Evolutionary conservation across 2,888 invertebrate species (phyloP), one percentile per base, ranked within the genome.

Genomic region (Nomada hirtipes): DNA sequence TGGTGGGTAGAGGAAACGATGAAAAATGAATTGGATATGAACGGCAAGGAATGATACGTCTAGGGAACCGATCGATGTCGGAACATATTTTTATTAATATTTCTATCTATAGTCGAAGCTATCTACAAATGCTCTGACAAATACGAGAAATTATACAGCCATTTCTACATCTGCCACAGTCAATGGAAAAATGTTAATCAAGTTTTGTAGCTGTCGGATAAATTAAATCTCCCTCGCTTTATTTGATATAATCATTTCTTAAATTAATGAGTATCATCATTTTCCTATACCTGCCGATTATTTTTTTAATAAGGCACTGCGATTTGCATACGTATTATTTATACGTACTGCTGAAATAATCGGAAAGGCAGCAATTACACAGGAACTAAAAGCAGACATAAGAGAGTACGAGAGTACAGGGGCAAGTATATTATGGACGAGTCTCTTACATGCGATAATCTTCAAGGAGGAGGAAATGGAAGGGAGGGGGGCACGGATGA

Each of bases 131-230:
- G 52, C 29, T 47, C 26, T 26, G 64, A 53, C 20, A 55, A 71
- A 75, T 53, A 74, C 52, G 47, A n/a, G 20, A 60, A 61, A 55
- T 70, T 70, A 77, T 74, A 60, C 67, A 67, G 53, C 69, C 63
- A 65, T 73, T 76, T 63, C 63, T 75, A 42, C 80, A 75, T 84
- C 83, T 61, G 55, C 15, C 15, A 47, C 15, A 15, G 76, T 84
- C 84, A 86, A 89, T 89, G 89, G 88, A 90, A 89, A 90, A 90
- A 90, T 91, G 89, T 86, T 83, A 89, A 90, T 86, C 86, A 90
- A 89, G 88, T 90, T 84, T 72, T 73, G 59, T 47, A 84, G 74
- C 77, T 79, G 84, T 78, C 81, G 15, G 47, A 47, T 47, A 47
- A 47, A 47, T 63, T n/a, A 26, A 29, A 26, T 68, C 50, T 52